Evolutionary conservation across 2,113 vertebrate genomes (phyloP), one percentile per base, ranked within the genome.

Genomic region (Amblyornis subalaris): DNA sequence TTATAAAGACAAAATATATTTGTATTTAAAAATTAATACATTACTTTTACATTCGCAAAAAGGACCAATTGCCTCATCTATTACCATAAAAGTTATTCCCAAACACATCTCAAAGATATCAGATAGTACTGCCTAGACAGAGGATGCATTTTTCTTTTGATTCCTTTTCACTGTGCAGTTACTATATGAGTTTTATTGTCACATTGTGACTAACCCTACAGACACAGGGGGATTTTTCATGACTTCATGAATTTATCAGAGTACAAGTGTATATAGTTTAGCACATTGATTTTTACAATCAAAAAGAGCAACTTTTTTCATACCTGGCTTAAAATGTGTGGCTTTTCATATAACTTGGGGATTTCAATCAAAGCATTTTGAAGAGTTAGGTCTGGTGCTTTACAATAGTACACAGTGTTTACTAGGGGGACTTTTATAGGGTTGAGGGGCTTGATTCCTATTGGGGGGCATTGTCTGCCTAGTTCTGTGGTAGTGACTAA

Each of bases 391-490:
- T 60, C 17, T 50, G 24, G 6, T n/a, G 16, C 9, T 72, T 78
- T 48, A 23, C 16, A 40, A 44, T 38, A 19, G 3, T 72, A 10
- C 14, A 14, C 17, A 6, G 22, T 38, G 12, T 48, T 47, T 65
- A 48, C 7, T n/a, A 42, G 4, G 8, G n/a, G 3, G 0, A 57
- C 14, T 28, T 88, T 12, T 65, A 20, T 10, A 12, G 15, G 3
- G 3, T 36, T 51, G 12, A 66, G 15, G 2, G 36, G 15, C 33
- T 42, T 65, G 6, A 65, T 28, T 72, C 31, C 18, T 9, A 4
- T 0, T 4, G 14, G 7, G 1, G 3, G 4, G 6, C 9, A 88
- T 6, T 79, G 25, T 22, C 22, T 25, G 7, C 25, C 21, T 36
- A 64, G 40, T 57, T 79, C 35, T 57, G 18, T 9, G 9, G 5